Evolutionary conservation across 2,888 invertebrate genomes (phyloP).

Genomic region (Sabatieria punctata): DNA sequence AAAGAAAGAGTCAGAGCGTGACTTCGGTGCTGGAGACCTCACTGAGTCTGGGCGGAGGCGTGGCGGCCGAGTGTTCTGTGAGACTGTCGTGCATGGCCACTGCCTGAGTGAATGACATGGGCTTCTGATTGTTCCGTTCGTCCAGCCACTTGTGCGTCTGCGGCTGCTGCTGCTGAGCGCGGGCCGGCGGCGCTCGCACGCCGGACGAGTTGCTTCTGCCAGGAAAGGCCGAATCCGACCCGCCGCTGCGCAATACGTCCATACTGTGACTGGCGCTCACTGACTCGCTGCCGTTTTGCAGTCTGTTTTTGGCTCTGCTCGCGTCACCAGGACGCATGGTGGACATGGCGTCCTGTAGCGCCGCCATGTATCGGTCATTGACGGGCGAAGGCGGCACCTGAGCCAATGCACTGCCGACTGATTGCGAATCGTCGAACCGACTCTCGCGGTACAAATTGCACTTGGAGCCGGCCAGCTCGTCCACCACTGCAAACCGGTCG

Average conservation of each 20-base stretch:
- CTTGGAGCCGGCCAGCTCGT: slow-evolving; percentile 5
- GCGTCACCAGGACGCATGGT: too few relatives aligned
- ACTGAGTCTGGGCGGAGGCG: too few relatives aligned
- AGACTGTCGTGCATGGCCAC: not conserved
- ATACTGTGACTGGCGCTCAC: too few relatives aligned
- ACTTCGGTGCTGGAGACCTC: too few relatives aligned
- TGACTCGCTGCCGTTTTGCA: too few relatives aligned
- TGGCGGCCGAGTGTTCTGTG: too few relatives aligned
- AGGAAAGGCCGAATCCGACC: not conserved
- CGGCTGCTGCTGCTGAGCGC: too few relatives aligned
- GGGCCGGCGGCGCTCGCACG: not conserved
- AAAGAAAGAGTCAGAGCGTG: too few relatives aligned
- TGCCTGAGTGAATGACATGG: not conserved
- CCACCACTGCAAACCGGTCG: not conserved
- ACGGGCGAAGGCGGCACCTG: not conserved
- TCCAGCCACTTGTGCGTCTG: too few relatives aligned
- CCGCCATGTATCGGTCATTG: slow-evolving; percentile 4
- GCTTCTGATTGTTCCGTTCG: not conserved
- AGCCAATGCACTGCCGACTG: not conserved
- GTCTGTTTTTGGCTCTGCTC: not conserved
- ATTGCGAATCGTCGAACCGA: not conserved
- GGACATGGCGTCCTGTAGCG: slow-evolving; percentile 2
- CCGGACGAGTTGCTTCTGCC: too few relatives aligned
- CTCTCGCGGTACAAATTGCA: slow-evolving; percentile 8
- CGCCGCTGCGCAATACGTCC: too few relatives aligned